These are phyloP conservation scores for Diplolepis rosae DNA, from an alignment of 2,888 invertebrate genomes.

Conservation along the genomic window DNA sequence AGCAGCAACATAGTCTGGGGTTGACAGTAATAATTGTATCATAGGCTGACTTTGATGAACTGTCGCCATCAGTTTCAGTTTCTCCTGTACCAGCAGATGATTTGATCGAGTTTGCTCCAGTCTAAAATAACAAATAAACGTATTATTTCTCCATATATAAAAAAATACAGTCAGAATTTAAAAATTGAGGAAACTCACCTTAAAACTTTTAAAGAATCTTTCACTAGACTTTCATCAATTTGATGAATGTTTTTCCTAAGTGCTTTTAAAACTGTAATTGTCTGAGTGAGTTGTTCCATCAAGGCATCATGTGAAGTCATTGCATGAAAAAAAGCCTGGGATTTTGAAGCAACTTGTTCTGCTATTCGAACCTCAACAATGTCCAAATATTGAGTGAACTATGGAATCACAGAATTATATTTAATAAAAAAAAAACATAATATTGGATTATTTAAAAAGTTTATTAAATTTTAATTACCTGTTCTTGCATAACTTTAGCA, in stretches of 20 bases:
- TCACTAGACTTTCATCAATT: conserved; percentile 86
- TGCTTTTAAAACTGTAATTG: conserved; percentile 83
- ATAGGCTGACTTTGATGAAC: conserved; percentile 99
- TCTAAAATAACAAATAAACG: not conserved
- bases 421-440: not conserved
- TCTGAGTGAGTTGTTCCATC: conserved; percentile 93
- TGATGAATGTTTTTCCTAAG: conserved; percentile 84
- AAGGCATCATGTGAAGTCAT: conserved; percentile 98
- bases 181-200: too few species aligned
- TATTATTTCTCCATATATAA: not conserved
- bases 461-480: conserved; percentile 72
- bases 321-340: conserved; percentile 97
- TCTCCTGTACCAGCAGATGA: conserved; percentile 80
- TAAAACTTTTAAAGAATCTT: conserved; percentile 86
- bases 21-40: conserved; percentile 93
- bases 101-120: conserved; percentile 81
- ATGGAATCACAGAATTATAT: conserved; percentile 47
- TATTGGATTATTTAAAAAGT: not conserved
- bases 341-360: conserved; percentile 94
- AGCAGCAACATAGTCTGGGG: conserved; percentile 97
- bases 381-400: conserved; percentile 94
- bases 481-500: conserved; percentile 86
- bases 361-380: conserved; percentile 95
- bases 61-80: conserved; percentile 92
- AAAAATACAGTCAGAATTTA: too few species aligned